phyloP scores from a whole-genome alignment of 2,797 vertebrate species.

The Menidia menidia region DNA sequence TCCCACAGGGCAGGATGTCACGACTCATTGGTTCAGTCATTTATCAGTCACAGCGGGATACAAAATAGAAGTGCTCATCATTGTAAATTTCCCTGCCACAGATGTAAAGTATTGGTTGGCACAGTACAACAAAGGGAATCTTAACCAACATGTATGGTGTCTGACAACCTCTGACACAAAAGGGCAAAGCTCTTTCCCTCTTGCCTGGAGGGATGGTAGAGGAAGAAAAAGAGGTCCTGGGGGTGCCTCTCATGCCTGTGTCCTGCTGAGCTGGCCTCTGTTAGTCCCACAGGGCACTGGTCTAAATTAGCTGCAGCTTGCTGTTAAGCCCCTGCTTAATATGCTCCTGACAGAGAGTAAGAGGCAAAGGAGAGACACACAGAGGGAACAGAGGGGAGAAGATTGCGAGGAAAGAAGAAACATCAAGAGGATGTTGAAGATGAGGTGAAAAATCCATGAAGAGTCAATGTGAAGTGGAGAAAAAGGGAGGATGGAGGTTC shows the following conservation, averaged over 20 bases:
- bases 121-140: slow-evolving; percentile 27
- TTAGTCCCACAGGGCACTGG: slow-evolving; percentile 43
- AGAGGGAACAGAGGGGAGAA: slow-evolving; percentile 24
- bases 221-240: slow-evolving; percentile 26
- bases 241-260: slow-evolving; percentile 32
- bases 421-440: slow-evolving; percentile 39
- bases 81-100: slow-evolving; percentile 13
- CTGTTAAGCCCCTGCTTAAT: slow-evolving; percentile 63
- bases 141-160: slow-evolving; percentile 22
- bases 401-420: slow-evolving; percentile 29
- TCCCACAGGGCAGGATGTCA: slow-evolving; percentile 9
- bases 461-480: slow-evolving; percentile 36
- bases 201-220: slow-evolving; percentile 21
- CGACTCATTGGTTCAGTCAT: slow-evolving; percentile 33
- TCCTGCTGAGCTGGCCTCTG: slow-evolving; percentile 49
- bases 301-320: slow-evolving; percentile 64
- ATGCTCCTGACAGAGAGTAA: slow-evolving; percentile 57
- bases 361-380: slow-evolving; percentile 22
- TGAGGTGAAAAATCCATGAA: slow-evolving; percentile 28
- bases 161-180: slow-evolving; percentile 27
- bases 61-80: slow-evolving; percentile 7
- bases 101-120: neutral
- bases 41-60: slow-evolving; percentile 21
- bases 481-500: slow-evolving; percentile 18
- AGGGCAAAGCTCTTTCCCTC: slow-evolving; percentile 17